phyloP scores from a whole-genome alignment of 1,140 invertebrate genomes.

The Ganaspis sp. region DNA sequence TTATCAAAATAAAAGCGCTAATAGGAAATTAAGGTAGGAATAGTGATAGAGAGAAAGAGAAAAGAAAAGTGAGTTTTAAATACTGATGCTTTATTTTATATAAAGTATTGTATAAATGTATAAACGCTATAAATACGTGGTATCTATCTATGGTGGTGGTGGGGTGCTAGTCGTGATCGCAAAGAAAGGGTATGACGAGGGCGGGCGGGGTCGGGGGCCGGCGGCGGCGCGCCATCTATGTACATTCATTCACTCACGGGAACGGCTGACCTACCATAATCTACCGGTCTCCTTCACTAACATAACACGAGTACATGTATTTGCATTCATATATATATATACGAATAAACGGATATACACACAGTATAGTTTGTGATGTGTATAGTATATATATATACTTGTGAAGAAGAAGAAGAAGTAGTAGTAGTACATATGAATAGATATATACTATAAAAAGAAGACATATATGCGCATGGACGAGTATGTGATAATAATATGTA shows the following conservation, averaged over 20 bases:
- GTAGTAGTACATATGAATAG: conserved; percentile 67
- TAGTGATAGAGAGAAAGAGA: conserved; percentile 30
- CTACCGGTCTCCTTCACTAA: conserved; percentile 74
- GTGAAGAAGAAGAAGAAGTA: conserved; percentile 62
- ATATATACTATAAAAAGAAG: conserved; percentile 68
- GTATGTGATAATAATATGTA: conserved; percentile 76
- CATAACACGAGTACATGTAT: conserved; percentile 72
- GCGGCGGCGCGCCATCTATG: conserved; percentile 76
- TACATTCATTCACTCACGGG: conserved; percentile 76
- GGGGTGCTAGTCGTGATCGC: conserved; percentile 77
- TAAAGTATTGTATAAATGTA: conserved; percentile 78
- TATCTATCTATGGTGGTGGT: conserved; percentile 77
- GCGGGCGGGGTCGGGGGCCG: conserved; percentile 74
- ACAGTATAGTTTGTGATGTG: conserved; percentile 54
- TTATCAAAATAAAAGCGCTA: background rate
- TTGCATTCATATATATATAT: conserved; percentile 44
- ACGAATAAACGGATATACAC: conserved; percentile 49
- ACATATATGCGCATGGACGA: conserved; percentile 72
- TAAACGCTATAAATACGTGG: conserved; percentile 77
- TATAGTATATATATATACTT: conserved; percentile 60
- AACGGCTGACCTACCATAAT: conserved; percentile 76
- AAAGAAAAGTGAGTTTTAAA: conserved; percentile 70
- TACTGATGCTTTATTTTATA: conserved; percentile 78
- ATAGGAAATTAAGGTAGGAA: background rate
- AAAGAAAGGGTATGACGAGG: conserved; percentile 75